Evolutionary conservation across 2,888 invertebrate species (phyloP).

Genomic region (Ptilodon capucinus): DNA sequence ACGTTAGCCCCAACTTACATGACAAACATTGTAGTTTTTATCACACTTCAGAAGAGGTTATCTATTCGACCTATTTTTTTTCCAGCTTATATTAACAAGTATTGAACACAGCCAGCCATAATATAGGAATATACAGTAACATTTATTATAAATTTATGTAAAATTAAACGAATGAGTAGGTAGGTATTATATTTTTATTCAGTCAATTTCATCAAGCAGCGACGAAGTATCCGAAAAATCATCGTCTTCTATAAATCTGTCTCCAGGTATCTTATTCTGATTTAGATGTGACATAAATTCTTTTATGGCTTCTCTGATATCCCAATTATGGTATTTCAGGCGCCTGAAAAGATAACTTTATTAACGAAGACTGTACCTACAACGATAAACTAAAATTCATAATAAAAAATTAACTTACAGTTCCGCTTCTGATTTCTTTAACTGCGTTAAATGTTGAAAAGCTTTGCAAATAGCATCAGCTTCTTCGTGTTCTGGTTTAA

Average conservation of each 20-base stretch:
- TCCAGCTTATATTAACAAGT: too few species aligned
- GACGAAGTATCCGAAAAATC: slow-evolving; percentile 59
- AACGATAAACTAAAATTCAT: too few species aligned
- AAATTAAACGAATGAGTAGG: too few species aligned
- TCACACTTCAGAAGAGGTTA: too few species aligned
- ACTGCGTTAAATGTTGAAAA: slow-evolving; percentile 56
- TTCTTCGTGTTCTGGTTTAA: slow-evolving; percentile 55
- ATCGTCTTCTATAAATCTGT: slow-evolving; percentile 51
- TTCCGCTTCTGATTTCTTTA: slow-evolving; percentile 57
- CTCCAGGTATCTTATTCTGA: slow-evolving; percentile 34
- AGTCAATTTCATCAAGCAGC: slow-evolving; percentile 58
- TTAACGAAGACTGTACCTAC: too few species aligned
- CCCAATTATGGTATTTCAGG: slow-evolving; percentile 54
- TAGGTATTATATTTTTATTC: slow-evolving; percentile 10
- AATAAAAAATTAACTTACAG: slow-evolving; percentile 46
- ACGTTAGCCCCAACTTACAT: too few species aligned
- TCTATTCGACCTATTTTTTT: too few species aligned
- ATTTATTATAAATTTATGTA: not conserved
- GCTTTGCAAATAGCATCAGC: slow-evolving; percentile 47
- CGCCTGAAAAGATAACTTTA: slow-evolving; percentile 52
- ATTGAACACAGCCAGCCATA: too few species aligned
- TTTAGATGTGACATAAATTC: slow-evolving; percentile 44
- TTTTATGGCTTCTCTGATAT: slow-evolving; percentile 50
- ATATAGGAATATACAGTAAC: not conserved
- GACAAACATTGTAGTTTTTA: too few species aligned